Conservation (phyloP, 1,140 invertebrate genomes). For the Leptonema lineaticorne region DNA sequence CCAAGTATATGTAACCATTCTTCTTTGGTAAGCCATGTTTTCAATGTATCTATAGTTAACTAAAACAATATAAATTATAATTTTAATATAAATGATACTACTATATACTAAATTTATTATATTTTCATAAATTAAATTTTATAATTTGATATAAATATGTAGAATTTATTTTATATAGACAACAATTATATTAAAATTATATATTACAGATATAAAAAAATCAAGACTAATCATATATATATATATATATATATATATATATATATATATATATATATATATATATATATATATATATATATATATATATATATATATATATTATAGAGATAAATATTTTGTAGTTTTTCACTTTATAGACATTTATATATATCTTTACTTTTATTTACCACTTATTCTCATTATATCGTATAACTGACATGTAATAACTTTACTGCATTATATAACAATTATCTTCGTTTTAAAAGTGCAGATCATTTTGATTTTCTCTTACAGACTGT, state of each 20-base stretch:
- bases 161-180: too few species aligned
- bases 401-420: too few species aligned
- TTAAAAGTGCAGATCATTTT: too few species aligned
- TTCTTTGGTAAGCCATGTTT: slow-evolving; percentile 21
- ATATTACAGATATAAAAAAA: background rate
- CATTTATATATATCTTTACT: too few species aligned
- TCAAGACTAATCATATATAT: background rate
- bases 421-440: too few species aligned
- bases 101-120: background rate
- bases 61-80: slow-evolving; percentile 31
- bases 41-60: slow-evolving; percentile 30
- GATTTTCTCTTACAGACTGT: too few species aligned
- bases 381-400: too few species aligned
- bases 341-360: too few species aligned
- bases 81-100: background rate
- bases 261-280: background rate
- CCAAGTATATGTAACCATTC: slow-evolving; percentile 39
- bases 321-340: too few species aligned
- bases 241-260: background rate
- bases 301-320: background rate
- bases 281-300: background rate
- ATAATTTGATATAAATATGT: too few species aligned
- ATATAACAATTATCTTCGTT: too few species aligned
- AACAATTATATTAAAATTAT: too few species aligned
- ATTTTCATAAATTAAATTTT: background rate